Conservation (phyloP, 1,140 invertebrate species). For the Gonioctena quinquepunctata region DNA sequence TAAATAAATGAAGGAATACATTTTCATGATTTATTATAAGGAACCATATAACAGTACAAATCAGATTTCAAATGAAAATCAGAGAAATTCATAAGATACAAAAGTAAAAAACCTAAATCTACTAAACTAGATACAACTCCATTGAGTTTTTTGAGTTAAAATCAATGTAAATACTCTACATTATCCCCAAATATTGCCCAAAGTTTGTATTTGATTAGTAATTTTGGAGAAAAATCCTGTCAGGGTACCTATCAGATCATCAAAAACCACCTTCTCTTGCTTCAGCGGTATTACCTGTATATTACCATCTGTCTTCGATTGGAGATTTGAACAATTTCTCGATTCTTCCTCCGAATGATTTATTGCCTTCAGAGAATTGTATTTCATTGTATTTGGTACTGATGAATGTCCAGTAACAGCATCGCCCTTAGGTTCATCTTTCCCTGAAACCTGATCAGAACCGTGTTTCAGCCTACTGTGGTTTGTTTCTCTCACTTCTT, state of each 20-base stretch:
- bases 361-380: background rate
- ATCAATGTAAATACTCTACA: too few relatives aligned
- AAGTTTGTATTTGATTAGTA: background rate
- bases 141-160: too few relatives aligned
- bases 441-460: too few relatives aligned
- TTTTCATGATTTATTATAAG: too few relatives aligned
- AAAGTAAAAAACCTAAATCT: too few relatives aligned
- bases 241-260: background rate
- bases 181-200: too few relatives aligned
- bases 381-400: background rate
- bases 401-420: background rate
- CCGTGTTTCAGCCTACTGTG: background rate
- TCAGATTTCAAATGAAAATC: too few relatives aligned
- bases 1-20: too few relatives aligned
- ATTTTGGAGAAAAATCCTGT: background rate
- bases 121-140: too few relatives aligned
- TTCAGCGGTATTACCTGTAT: conserved; percentile 1
- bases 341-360: background rate
- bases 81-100: too few relatives aligned
- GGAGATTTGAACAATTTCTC: background rate
- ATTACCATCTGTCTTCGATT: background rate
- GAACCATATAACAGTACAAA: too few relatives aligned
- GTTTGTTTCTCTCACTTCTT: background rate
- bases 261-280: background rate
- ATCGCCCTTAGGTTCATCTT: background rate